Evolutionary conservation across 2,797 vertebrate genomes (phyloP), one percentile per base, ranked within the genome.

Genomic region (Poecilia velifera): DNA sequence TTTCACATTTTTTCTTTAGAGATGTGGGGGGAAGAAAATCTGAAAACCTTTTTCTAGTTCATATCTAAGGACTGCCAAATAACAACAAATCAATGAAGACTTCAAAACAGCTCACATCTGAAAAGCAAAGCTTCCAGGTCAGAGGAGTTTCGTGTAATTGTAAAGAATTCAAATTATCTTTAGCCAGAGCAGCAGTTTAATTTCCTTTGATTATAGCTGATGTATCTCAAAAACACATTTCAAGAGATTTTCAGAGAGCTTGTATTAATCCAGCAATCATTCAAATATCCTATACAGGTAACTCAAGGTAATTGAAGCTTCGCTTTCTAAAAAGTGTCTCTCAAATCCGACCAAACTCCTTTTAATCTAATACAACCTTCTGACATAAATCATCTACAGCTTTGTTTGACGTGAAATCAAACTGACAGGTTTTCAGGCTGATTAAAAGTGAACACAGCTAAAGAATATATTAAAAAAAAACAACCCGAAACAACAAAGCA

Each of bases 321-420:
- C 84, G 76, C 86, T 86, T 84, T 88, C 90, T 90, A 86, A 80
- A 88, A 91, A 93, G 85, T 87, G 90, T 93, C 89, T 93, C 87
- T 93, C 87, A 89, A 86, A 89, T 87, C 83, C 70, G 53, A 82
- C 78, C 73, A 82, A 80, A 79, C 75, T 85, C 85, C 83, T 89
- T 92, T 90, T 90, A 87, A 70, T 76, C 84, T 87, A 76, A 55
- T 0, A 66, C 84, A 93, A 92, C 90, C 89, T 87, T 86, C 82
- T 91, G 90, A 94, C 92, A 93, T 87, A 90, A 91, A 92, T 93
- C 91, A 92, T 88, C 87, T 80, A 78, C 87, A 91, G 88, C 92
- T 93, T 94, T 94, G 93, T 95, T 94, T 89, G 92, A 91, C 90
- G 91, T 86, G 85, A 36, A 94, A 92, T 93, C 89, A 91, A 90